phyloP scores from a whole-genome alignment of 2,113 vertebrate genomes.

The Hyaena hyaena region DNA sequence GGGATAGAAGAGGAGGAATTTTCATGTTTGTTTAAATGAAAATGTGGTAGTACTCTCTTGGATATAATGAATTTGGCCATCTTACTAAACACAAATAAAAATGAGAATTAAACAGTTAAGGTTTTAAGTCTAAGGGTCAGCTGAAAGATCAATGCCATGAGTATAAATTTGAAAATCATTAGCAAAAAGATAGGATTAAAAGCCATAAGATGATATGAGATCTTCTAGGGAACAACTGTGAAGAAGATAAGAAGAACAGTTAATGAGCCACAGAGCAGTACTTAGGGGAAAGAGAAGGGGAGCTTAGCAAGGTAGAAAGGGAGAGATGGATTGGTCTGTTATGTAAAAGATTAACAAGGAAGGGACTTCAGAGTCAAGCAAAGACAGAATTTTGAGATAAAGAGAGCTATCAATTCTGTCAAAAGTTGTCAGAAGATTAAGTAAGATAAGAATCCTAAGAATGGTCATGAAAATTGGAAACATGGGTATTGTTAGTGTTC shows the following conservation, averaged over 20 bases:
- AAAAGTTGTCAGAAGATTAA: background rate
- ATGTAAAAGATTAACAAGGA: background rate
- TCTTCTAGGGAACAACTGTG: background rate
- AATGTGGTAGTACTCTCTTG: accelerated
- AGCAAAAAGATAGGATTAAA: background rate
- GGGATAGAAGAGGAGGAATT: background rate
- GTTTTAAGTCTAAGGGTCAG: background rate
- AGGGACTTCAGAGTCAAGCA: background rate
- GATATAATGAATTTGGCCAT: background rate
- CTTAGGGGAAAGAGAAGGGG: background rate
- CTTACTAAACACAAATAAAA: background rate
- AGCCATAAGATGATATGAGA: no score
- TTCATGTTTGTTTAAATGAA: background rate
- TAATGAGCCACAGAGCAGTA: background rate
- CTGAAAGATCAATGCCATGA: background rate
- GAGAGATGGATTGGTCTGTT: no score
- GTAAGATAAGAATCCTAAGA: background rate
- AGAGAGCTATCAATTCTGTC: background rate
- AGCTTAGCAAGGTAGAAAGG: background rate
- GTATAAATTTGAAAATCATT: background rate
- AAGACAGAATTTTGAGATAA: background rate
- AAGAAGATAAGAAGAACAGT: background rate
- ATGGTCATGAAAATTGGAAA: background rate
- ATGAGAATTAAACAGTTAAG: background rate
- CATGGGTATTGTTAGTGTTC: background rate